Base-by-base conservation (phyloP, 2,888 invertebrate species). In the Hirudinaria manillensis region DNA sequence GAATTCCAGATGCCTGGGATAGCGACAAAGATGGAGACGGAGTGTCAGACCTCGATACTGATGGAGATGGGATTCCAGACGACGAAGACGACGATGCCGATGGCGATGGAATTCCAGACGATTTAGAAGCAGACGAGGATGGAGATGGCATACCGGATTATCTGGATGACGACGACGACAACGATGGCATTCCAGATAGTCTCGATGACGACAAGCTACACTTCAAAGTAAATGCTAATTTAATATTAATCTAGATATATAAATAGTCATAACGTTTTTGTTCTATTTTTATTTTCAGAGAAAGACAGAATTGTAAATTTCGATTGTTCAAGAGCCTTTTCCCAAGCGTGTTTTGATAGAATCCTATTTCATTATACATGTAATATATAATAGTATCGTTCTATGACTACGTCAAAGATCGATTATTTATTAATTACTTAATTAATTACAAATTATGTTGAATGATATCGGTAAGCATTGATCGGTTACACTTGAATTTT, bases 51-150 rank as follows among this genome's bases (percentile, higher is more conserved):
- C 71, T 78, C n/a, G 77, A 77, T 45, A 36, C 67, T 34, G 82
- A 83, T 77, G 81, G 81, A 3, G 80, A 81, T 77, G 80, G 82
- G 19, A 81, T 81, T 67, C 82, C 81, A 4, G 80, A 83, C 77
- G 70, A 81, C 74, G 70, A 77, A 19, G 80, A 82, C 68, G 80
- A 81, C 27, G 81, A 80, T 68, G 81, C 80, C 71, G 82, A 83
- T 75, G 79, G 79, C 21, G 81, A 81, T 78, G 82, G 82, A 16
- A 81, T 82, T 68, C 81, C 82, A 38, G 80, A 81, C 66, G 13
- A 76, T 32, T 32, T 77, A 2, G 81, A 82, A 74, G 76, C 80
- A 67, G 82, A 82, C 55, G 65, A 72, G 27, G 75, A 75, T 72
- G 75, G 73, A 13, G 73, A 73, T 61, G 55, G 72, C 19, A 61